Evolutionary conservation across 2,113 vertebrate species (phyloP).

Genomic region (Halichoeres trimaculatus): DNA sequence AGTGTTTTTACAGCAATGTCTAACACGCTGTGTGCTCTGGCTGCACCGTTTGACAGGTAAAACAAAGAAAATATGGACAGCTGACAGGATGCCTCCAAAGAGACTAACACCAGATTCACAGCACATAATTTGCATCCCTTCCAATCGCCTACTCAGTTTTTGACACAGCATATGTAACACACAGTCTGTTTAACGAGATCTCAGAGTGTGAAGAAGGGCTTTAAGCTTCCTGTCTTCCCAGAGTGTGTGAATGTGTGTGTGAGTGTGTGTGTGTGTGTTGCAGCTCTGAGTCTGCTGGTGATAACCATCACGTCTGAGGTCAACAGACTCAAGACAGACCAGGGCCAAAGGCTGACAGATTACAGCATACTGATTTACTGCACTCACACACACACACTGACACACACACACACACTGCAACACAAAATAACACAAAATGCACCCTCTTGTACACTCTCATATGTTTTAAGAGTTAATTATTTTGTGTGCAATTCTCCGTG

Average conservation of each 20-base stretch:
- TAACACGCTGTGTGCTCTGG: slow-evolving; percentile 17
- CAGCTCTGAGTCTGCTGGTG: slow-evolving; percentile 22
- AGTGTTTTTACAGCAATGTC: slow-evolving; percentile 28
- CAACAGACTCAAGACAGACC: slow-evolving; percentile 53
- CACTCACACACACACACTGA: slow-evolving; percentile 7
- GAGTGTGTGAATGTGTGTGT: not conserved
- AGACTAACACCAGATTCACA: slow-evolving; percentile 26
- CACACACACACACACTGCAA: slow-evolving; percentile 14
- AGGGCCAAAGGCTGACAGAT: slow-evolving; percentile 51
- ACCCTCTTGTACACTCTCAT: not conserved
- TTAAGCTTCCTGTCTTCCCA: not conserved
- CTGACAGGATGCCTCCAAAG: slow-evolving; percentile 16
- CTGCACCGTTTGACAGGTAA: slow-evolving; percentile 32
- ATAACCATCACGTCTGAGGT: slow-evolving; percentile 60
- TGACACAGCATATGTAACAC: slow-evolving; percentile 39
- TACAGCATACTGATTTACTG: slow-evolving; percentile 42
- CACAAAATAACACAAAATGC: not conserved
- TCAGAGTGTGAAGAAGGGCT: not conserved
- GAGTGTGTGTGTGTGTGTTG: slow-evolving; percentile 2
- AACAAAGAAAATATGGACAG: slow-evolving; percentile 21
- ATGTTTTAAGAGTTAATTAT: slow-evolving; percentile 15
- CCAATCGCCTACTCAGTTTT: slow-evolving; percentile 31
- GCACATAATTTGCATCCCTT: slow-evolving; percentile 28
- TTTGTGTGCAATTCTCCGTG: not conserved
- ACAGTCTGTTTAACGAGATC: slow-evolving; percentile 34